phyloP scores from a whole-genome alignment of 2,888 invertebrate species.

The Branchipolynoe longqiensis region DNA sequence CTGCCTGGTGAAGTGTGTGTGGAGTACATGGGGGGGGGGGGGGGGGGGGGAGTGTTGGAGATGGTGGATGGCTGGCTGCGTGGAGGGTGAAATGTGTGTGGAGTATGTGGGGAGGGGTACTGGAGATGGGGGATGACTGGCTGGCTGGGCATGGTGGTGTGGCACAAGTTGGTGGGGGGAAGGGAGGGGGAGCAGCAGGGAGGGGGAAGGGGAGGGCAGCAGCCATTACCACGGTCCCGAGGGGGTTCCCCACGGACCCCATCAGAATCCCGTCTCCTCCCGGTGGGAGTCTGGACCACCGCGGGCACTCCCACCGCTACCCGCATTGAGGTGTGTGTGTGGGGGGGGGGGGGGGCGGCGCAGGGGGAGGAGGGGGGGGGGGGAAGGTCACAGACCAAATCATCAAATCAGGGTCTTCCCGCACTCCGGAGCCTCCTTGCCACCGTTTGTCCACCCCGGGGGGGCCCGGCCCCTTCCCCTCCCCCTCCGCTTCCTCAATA shows the following conservation, averaged over 20 bases:
- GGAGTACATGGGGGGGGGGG: too few relatives aligned
- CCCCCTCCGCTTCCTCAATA: background rate
- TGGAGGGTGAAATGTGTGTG: background rate
- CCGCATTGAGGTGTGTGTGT: background rate
- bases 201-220: too few relatives aligned
- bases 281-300: slow-evolving; percentile 18
- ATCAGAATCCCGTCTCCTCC: slow-evolving; percentile 7
- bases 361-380: too few relatives aligned
- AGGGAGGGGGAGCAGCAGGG: too few relatives aligned
- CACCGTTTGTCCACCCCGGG: background rate
- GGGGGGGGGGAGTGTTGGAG: too few relatives aligned
- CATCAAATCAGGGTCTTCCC: background rate
- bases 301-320: background rate
- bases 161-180: too few relatives aligned
- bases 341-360: too few relatives aligned
- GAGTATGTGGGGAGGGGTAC: too few relatives aligned
- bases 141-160: background rate
- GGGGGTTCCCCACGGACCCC: background rate
- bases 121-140: too few relatives aligned
- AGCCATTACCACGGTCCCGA: slow-evolving; percentile 11
- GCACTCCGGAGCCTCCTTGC: background rate
- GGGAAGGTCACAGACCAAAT: slow-evolving; percentile 10
- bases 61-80: too few relatives aligned
- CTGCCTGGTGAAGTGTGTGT: too few relatives aligned
- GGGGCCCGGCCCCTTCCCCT: background rate